Evolutionary conservation across 2,797 vertebrate genomes (phyloP).

Genomic region (Diplodus puntazzo): DNA sequence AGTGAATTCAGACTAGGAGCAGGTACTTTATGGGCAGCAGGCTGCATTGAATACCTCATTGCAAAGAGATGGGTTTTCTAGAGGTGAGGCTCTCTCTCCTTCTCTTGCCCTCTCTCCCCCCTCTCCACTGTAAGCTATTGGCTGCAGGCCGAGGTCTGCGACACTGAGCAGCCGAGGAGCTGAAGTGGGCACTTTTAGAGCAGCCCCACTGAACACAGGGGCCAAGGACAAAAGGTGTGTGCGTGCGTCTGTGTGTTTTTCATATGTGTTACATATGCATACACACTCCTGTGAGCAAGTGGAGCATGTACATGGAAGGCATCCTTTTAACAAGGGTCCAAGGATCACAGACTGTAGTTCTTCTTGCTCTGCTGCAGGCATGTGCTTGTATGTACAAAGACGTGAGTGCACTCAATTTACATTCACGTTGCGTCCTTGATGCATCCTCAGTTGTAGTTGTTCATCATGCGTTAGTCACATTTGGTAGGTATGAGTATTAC

Average conservation of each 20-base stretch:
- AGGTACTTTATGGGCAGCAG: constrained; percentile 52
- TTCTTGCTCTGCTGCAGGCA: constrained; percentile 35
- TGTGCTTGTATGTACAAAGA: constrained; percentile 19
- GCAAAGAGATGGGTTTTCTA: constrained; percentile 56
- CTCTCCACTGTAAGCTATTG: constrained; percentile 67
- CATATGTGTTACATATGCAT: constrained; percentile 10
- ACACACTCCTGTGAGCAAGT: constrained; percentile 24
- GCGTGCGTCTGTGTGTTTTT: neutral
- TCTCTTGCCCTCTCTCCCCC: neutral
- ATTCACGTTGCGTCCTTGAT: neutral
- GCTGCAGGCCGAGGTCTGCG: constrained; percentile 71
- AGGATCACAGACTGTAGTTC: constrained; percentile 34
- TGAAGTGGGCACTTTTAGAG: constrained; percentile 82
- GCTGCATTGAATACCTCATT: constrained; percentile 49
- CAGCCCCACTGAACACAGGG: constrained; percentile 69
- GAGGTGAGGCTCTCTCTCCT: constrained; percentile 25
- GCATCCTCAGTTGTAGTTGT: neutral
- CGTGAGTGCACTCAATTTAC: neutral
- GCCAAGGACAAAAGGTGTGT: constrained; percentile 77
- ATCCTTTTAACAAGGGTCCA: constrained; percentile 48
- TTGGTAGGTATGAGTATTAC: constrained; percentile 6
- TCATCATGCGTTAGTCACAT: constrained; percentile 5
- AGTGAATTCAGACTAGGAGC: constrained; percentile 57
- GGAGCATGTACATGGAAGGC: constrained; percentile 34
- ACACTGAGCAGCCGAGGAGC: constrained; percentile 69